Evolutionary conservation across 2,888 invertebrate genomes (phyloP).

Genomic region (Brassicogethes aeneus): DNA sequence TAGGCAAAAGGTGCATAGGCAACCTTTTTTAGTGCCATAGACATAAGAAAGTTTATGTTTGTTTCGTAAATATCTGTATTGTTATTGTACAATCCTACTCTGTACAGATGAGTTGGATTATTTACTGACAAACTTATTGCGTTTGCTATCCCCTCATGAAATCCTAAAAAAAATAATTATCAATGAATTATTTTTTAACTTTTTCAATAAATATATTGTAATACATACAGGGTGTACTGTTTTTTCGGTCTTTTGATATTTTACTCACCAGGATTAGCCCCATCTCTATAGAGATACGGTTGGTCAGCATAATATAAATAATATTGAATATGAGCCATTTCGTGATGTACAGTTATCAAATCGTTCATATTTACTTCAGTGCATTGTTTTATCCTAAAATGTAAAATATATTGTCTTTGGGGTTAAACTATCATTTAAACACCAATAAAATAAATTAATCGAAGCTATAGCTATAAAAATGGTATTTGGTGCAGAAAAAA

Average conservation of each 20-base stretch:
- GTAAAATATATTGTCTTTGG: constrained; percentile 3
- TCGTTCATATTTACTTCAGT: constrained; percentile 71
- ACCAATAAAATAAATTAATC: no score
- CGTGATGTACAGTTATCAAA: constrained; percentile 69
- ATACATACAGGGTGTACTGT: no score
- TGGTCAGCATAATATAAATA: constrained; percentile 70
- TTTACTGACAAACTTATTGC: constrained; percentile 68
- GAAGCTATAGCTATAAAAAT: no score
- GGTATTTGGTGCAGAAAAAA: no score
- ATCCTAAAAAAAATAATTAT: constrained; percentile 49
- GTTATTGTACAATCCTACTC: constrained; percentile 62
- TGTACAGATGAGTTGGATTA: constrained; percentile 65
- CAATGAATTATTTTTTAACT: no score
- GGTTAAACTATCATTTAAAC: no score
- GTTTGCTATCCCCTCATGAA: constrained; percentile 80
- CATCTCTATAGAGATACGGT: constrained; percentile 66
- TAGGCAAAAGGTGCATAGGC: constrained; percentile 73
- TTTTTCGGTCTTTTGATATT: constrained; percentile 3
- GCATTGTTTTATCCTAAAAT: constrained; percentile 71
- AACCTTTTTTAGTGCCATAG: constrained; percentile 69
- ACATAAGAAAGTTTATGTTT: constrained; percentile 69
- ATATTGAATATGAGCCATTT: constrained; percentile 78
- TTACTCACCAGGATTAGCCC: constrained; percentile 69
- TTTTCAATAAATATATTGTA: constrained; percentile 4
- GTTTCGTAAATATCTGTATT: constrained; percentile 57